Conservation (phyloP, 1,140 invertebrate species). For the Meloidogyne exigua region DNA sequence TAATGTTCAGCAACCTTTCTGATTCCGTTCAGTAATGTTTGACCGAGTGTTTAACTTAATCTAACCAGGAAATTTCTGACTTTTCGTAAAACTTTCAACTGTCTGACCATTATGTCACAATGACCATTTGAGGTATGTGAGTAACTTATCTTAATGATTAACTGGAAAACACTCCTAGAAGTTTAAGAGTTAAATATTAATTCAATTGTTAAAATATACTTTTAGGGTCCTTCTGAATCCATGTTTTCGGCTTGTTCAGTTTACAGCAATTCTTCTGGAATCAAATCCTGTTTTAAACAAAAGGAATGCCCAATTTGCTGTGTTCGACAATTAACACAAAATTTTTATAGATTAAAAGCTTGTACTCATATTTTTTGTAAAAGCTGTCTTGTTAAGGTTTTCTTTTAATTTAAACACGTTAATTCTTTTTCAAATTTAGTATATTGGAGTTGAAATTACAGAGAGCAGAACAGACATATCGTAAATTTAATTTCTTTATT, state of each 20-base stretch:
- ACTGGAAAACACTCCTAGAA: no score
- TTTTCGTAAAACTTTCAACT: no score
- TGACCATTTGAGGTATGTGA: no score
- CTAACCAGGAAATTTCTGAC: no score
- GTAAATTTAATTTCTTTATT: neutral
- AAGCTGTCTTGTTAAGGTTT: conserved; percentile 52
- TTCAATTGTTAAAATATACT: no score
- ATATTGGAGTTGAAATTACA: conserved; percentile 60
- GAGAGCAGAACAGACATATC: conserved; percentile 52
- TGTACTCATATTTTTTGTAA: conserved; percentile 56
- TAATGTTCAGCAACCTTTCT: no score
- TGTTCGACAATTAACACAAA: conserved; percentile 36
- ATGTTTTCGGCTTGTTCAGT: neutral
- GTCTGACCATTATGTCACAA: no score
- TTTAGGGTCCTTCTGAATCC: conserved; percentile 4
- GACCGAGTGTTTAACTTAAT: no score
- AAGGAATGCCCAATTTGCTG: conserved; percentile 57
- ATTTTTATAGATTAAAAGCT: conserved; percentile 51
- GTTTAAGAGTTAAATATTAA: no score
- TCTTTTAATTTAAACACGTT: neutral
- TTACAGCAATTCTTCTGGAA: conserved; percentile 13
- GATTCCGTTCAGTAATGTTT: no score
- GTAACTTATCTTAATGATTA: no score
- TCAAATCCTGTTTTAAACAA: neutral
- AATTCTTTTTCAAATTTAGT: conserved; percentile 47